phyloP scores from a whole-genome alignment of 2,797 vertebrate genomes.

The Enteromius afrohamiltoni region DNA sequence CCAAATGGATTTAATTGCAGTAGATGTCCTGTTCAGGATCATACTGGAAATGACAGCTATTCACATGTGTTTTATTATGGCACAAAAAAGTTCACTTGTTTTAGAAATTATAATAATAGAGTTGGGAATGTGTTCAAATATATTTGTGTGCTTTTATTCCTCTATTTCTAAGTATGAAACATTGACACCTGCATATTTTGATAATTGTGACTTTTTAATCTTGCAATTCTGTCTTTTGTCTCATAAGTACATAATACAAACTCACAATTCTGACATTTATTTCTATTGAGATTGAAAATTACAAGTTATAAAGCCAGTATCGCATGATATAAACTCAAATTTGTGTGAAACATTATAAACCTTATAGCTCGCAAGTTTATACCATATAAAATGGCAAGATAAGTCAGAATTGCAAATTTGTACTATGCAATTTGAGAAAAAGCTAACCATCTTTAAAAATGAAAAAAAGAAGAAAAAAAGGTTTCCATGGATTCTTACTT shows the following conservation, averaged over 20 bases:
- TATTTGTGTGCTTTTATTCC: too few species aligned
- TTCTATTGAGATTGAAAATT: not conserved
- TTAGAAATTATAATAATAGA: not conserved
- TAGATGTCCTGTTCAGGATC: constrained; percentile 11
- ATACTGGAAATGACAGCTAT: constrained; percentile 1
- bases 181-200: not conserved
- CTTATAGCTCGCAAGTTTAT: not conserved
- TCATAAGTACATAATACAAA: not conserved
- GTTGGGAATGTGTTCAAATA: too few species aligned
- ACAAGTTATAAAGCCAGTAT: not conserved
- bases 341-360: not conserved
- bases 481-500: not conserved
- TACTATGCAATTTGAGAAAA: too few species aligned
- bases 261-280: too few species aligned
- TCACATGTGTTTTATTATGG: not conserved
- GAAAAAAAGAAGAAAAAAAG: too few species aligned
- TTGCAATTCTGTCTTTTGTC: not conserved
- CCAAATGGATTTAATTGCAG: constrained; percentile 19
- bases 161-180: not conserved
- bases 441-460: too few species aligned
- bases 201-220: not conserved
- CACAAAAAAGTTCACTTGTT: not conserved
- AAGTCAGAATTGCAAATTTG: too few species aligned
- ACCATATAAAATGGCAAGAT: too few species aligned
- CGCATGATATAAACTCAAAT: not conserved